A percentile compares a stretch with the other conserved stretches of the same genome.
Evolutionary conservation across 2,113 vertebrate genomes (phyloP).

Genomic region (Alethe diademata): DNA sequence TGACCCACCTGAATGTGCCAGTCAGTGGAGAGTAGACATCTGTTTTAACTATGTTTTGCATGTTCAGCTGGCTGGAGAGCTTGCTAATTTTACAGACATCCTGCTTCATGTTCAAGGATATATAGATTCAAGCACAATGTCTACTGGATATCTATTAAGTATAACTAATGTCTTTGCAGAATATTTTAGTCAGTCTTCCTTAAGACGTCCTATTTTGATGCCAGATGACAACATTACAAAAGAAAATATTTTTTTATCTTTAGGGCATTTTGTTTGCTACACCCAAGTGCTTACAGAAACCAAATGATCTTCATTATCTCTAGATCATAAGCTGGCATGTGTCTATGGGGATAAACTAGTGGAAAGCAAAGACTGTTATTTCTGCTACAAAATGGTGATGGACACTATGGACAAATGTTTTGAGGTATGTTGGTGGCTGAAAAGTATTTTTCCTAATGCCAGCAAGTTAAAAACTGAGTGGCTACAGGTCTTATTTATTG

Average conservation of each 20-base stretch:
- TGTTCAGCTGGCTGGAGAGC: not conserved
- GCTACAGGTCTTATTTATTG: not conserved
- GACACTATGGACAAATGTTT: constrained; percentile 75
- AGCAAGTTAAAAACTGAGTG: not conserved
- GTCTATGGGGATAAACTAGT: constrained; percentile 83
- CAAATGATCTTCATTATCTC: constrained; percentile 67
- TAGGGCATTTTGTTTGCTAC: constrained; percentile 81
- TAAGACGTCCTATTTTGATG: not conserved
- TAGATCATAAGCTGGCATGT: constrained; percentile 78
- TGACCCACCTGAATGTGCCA: not conserved
- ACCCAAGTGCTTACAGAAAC: constrained; percentile 69
- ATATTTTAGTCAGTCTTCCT: not conserved
- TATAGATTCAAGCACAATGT: not conserved
- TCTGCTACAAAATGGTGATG: constrained; percentile 76
- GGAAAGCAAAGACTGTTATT: constrained; percentile 71
- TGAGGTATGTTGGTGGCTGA: constrained; percentile 60
- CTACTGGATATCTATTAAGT: not conserved
- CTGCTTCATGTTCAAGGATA: not conserved
- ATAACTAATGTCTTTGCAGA: not conserved
- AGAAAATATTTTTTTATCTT: not conserved
- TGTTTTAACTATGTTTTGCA: not conserved
- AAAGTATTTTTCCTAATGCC: not conserved
- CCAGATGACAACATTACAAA: not conserved
- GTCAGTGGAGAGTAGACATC: not conserved
- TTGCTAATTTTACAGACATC: not conserved